Evolutionary conservation across 2,113 vertebrate genomes (phyloP).

Genomic region (Pelobates fuscus): DNA sequence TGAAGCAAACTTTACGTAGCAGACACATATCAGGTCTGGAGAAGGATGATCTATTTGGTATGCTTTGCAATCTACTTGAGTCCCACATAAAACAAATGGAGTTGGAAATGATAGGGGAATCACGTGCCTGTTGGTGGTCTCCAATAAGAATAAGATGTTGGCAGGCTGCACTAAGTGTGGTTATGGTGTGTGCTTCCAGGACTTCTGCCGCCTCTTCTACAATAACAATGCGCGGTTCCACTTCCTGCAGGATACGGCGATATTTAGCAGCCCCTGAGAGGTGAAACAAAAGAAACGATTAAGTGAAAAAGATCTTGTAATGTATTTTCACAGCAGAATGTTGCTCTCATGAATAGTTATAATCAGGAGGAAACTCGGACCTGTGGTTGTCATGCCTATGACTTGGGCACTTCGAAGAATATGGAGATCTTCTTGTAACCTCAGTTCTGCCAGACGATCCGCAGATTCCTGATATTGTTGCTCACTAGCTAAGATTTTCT

Average conservation of each 20-base stretch:
- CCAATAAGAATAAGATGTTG: slow-evolving; percentile 96
- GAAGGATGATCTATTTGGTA: background rate
- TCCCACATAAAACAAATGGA: too few relatives aligned
- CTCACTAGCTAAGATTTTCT: slow-evolving; percentile 63
- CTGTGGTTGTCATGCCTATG: slow-evolving; percentile 96
- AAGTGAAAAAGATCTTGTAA: background rate
- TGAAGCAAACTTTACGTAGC: background rate
- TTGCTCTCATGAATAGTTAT: too few relatives aligned
- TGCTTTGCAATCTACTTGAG: too few relatives aligned
- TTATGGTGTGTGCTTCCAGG: slow-evolving; percentile 91
- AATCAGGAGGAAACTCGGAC: slow-evolving; percentile 50
- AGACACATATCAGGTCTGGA: background rate
- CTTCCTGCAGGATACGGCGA: slow-evolving; percentile 77
- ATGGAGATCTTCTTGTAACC: slow-evolving; percentile 73
- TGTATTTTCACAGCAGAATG: background rate
- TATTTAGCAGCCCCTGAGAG: slow-evolving; percentile 86
- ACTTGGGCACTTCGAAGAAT: slow-evolving; percentile 76
- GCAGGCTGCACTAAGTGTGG: slow-evolving; percentile 82
- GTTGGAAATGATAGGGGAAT: background rate
- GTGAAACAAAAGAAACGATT: background rate
- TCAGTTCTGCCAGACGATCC: slow-evolving; percentile 78
- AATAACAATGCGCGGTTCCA: slow-evolving; percentile 79
- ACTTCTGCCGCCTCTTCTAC: slow-evolving; percentile 96
- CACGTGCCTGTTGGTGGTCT: slow-evolving; percentile 93
- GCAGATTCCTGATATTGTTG: slow-evolving; percentile 74